Percentiles rank a stretch among this genome's conserved stretches.
phyloP scores from a whole-genome alignment of 2,888 invertebrate species.

The Helobdella robusta region DNA sequence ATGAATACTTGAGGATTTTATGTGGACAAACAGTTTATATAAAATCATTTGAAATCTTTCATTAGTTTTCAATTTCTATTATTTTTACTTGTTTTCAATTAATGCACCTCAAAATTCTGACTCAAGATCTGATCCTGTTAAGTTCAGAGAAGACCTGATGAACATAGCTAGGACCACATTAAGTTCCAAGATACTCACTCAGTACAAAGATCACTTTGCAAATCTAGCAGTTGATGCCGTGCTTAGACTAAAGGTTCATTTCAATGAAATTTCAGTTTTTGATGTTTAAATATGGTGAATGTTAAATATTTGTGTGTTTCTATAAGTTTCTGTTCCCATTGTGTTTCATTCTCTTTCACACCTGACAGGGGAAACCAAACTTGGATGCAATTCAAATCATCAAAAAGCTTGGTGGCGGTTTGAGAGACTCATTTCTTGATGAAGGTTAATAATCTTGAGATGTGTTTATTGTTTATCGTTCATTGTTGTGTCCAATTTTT shows the following conservation, averaged over 20 bases:
- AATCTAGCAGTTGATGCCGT: constrained; percentile 91
- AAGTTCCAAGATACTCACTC: constrained; percentile 92
- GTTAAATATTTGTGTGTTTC: neutral
- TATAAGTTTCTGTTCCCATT: neutral
- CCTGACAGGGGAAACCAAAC: constrained; percentile 48
- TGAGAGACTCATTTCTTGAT: constrained; percentile 91
- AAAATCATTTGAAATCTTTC: no score
- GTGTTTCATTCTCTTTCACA: no score
- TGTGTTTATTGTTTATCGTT: no score
- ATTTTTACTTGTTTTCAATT: no score
- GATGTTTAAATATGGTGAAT: neutral
- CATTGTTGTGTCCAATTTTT: no score
- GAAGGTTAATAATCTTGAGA: constrained; percentile 48
- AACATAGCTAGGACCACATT: constrained; percentile 95
- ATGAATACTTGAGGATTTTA: no score
- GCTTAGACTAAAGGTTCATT: constrained; percentile 67
- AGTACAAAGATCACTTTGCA: constrained; percentile 92
- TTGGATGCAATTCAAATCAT: constrained; percentile 92
- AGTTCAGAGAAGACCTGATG: constrained; percentile 75
- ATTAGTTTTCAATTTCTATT: no score
- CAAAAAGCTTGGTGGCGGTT: constrained; percentile 84
- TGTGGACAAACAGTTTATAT: no score
- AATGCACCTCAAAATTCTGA: constrained; percentile 25
- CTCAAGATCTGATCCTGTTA: constrained; percentile 60
- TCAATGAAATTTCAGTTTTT: neutral